These are phyloP conservation scores for Cephus nigrinus DNA, from an alignment of 2,888 invertebrate genomes.

Conservation along the genomic window DNA sequence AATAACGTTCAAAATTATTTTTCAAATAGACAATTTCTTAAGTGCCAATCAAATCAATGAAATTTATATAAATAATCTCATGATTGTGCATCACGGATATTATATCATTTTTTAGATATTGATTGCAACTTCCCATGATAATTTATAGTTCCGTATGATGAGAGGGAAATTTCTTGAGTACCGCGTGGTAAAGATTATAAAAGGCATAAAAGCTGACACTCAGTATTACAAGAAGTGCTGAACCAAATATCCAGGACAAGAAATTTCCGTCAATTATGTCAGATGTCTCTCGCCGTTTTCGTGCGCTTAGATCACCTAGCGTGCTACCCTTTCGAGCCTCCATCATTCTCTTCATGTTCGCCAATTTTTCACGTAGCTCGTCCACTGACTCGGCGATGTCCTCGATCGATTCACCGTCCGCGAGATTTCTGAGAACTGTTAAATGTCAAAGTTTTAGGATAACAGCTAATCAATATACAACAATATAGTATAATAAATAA, in stretches of 20 bases:
- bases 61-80: not conserved
- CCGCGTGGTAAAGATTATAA: slow-evolving; percentile 83
- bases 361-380: slow-evolving; percentile 80
- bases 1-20: not conserved
- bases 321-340: slow-evolving; percentile 74
- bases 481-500: not conserved
- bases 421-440: slow-evolving; percentile 43
- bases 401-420: slow-evolving; percentile 50
- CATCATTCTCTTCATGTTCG: slow-evolving; percentile 85
- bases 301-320: slow-evolving; percentile 66
- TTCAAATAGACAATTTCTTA: not conserved
- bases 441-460: not conserved
- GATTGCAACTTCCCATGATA: not conserved
- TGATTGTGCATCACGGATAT: not conserved
- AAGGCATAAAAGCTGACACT: slow-evolving; percentile 88
- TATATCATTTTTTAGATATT: not conserved
- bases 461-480: not conserved
- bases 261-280: slow-evolving; percentile 84
- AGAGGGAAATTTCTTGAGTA: slow-evolving; percentile 85
- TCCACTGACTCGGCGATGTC: slow-evolving; percentile 78
- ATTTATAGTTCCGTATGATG: slow-evolving; percentile 82
- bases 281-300: slow-evolving; percentile 56
- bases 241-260: slow-evolving; percentile 84
- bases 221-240: slow-evolving; percentile 81
- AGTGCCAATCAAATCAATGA: not conserved